Evolutionary conservation across 2,113 vertebrate genomes (phyloP), one percentile per base, ranked within the genome.

Genomic region (Brachypteracias leptosomus): DNA sequence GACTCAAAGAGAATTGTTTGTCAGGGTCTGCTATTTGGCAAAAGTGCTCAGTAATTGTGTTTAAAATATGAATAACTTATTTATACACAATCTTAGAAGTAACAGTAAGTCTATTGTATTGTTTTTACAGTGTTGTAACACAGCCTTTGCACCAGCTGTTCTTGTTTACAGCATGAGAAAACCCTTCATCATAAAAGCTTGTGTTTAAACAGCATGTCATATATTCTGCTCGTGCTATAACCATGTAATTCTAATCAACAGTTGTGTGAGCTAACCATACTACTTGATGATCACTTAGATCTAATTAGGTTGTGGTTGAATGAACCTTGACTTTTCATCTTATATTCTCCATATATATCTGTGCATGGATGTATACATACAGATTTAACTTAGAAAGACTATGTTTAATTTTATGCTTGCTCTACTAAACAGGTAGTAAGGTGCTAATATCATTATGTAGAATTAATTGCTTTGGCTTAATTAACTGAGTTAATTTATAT

Each of bases 21-120:
- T 13, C 31, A 92, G 58, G 91, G 95, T 65, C 76, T 97, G 86
- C 35, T 9, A 42, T 66, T 89, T 96, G 89, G 93, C 91, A 91
- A 96, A 78, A 89, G 29, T 85, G 42, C 25, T 86, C 51, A 58
- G 73, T 90, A 96, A 92, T 93, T 91, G 62, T 89, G 90, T 85
- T 96, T 84, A 79, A 96, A 96, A 96, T 87, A 88, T 97, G 97
- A 98, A 98, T 97, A 93, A 96, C 88, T 97, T 90, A 95, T 97
- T 98, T 98, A 94, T 98, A 42, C 73, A 93, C 47, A 71, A 78
- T 91, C 85, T 94, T 83, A 95, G 90, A 96, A 95, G 58, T 51
- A 84, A 98, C 97, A 98, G 95, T 97, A 89, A 91, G 84, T 88
- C 93, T 94, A 96, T 97, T 98, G 97, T 98, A 59, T 70, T 90